phyloP scores from a whole-genome alignment of 2,113 vertebrate species.

The Mesoclemmys tuberculata region DNA sequence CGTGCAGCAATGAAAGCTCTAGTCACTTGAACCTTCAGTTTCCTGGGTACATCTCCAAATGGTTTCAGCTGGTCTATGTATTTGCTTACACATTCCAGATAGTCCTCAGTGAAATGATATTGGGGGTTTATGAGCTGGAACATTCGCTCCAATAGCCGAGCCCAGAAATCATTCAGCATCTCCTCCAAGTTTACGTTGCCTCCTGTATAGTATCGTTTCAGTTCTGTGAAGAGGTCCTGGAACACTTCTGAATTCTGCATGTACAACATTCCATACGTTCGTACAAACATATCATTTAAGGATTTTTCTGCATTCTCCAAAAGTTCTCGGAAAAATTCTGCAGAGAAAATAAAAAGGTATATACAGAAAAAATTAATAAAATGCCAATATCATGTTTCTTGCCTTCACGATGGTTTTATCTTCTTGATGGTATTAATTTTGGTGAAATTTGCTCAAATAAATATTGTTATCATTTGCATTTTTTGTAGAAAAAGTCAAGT shows the following conservation, averaged over 20 bases:
- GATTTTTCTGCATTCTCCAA: conserved; percentile 96
- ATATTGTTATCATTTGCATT: not conserved
- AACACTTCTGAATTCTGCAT: conserved; percentile 97
- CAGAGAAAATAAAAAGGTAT: conserved; percentile 34
- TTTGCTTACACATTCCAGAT: conserved; percentile 96
- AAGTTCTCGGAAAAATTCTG: conserved; percentile 97
- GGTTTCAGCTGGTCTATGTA: conserved; percentile 96
- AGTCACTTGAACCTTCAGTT: conserved; percentile 94
- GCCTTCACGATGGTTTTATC: not conserved
- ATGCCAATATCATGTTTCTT: rapidly evolving
- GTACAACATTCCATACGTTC: conserved; percentile 93
- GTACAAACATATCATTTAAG: conserved; percentile 92
- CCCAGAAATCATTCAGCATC: conserved; percentile 98
- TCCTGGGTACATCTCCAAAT: conserved; percentile 95
- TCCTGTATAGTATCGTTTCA: conserved; percentile 94
- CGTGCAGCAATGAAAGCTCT: conserved; percentile 94
- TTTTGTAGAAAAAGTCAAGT: not conserved
- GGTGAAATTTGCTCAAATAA: not conserved
- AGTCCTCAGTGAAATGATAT: conserved; percentile 93
- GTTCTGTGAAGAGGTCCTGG: conserved; percentile 94
- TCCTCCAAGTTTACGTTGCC: conserved; percentile 97
- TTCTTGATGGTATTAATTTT: not conserved
- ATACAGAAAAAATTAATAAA: rapidly evolving
- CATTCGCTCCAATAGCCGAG: conserved; percentile 93
- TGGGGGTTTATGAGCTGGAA: conserved; percentile 97